phyloP scores from a whole-genome alignment of 2,113 vertebrate genomes.

The Pangasianodon gigas region DNA sequence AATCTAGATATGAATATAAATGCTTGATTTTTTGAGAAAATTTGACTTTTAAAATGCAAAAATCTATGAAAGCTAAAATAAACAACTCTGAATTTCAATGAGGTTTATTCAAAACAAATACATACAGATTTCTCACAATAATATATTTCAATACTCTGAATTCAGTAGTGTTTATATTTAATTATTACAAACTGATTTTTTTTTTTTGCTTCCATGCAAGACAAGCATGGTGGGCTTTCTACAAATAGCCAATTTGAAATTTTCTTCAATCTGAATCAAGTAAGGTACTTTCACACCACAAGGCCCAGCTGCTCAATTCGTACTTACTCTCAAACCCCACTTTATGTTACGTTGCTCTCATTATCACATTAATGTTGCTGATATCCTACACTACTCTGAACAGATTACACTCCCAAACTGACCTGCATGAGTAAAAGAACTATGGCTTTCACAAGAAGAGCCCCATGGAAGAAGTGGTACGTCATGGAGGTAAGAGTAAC shows the following conservation, averaged over 20 bases:
- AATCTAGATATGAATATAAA: background rate
- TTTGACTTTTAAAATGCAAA: no score
- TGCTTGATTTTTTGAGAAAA: background rate
- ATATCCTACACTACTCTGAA: background rate
- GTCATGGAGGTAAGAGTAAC: background rate
- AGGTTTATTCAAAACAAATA: background rate
- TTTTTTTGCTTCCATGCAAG: background rate
- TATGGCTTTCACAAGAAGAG: background rate
- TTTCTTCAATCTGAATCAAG: background rate
- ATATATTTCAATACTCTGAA: background rate
- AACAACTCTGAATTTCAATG: background rate
- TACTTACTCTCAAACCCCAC: background rate
- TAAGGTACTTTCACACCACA: background rate
- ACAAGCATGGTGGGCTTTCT: background rate
- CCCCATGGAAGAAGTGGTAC: background rate
- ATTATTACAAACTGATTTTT: no score
- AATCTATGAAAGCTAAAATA: no score
- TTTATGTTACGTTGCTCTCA: background rate
- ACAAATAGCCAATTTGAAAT: background rate
- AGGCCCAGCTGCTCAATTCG: background rate
- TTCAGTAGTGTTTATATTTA: background rate
- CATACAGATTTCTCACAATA: no score
- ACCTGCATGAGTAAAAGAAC: background rate
- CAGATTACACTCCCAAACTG: background rate
- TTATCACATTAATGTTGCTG: background rate